Base-by-base conservation (phyloP, 2,113 vertebrate species). In the Cephalopterus ornatus region DNA sequence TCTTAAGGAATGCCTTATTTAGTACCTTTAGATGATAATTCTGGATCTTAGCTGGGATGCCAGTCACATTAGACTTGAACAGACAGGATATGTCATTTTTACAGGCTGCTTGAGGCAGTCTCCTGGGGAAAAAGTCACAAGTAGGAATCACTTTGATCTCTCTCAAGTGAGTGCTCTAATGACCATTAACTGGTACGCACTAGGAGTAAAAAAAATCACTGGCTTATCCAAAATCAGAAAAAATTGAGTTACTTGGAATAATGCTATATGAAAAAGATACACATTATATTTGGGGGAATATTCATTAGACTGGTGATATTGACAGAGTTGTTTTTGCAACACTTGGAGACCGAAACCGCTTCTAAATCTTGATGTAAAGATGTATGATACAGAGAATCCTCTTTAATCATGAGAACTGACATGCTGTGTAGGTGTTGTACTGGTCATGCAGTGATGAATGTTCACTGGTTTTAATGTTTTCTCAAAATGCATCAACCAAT, bases 1-100 rank as follows among this genome's bases (percentile, higher is more conserved):
- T 82, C 41, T 74, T 26, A 61, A 42, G 44, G 82, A 85, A 20
- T 44, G 5, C 27, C 32, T 89, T 27, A 28, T 61, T 81, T 66
- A 58, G 6, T 72, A 41, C 19, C 24, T 91, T 77, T 81, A 63
- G 37, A 39, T 95, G 59, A 52, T 89, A 80, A 35, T 55, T 55
- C 42, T 49, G 46, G 59, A 55, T 90, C 14, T 74, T 72, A 28
- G 62, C 58, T 93, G 68, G 70, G 53, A 61, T 58, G 85, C 63
- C 50, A 41, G 46, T 88, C 28, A 6, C 20, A 27, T n/a, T 73
- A 74, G 74, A 77, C 89, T 95, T 93, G 95, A 92, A 79, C 32
- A 94, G 93, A 70, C 47, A 65, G 2, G 9, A 28, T 95, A 30
- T n/a, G 23, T 84, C 41, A 77, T 58, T 47, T 80, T 74, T 53